These are phyloP conservation scores for Channa striata DNA, from an alignment of 2,797 vertebrate species.

Conservation along the genomic window DNA sequence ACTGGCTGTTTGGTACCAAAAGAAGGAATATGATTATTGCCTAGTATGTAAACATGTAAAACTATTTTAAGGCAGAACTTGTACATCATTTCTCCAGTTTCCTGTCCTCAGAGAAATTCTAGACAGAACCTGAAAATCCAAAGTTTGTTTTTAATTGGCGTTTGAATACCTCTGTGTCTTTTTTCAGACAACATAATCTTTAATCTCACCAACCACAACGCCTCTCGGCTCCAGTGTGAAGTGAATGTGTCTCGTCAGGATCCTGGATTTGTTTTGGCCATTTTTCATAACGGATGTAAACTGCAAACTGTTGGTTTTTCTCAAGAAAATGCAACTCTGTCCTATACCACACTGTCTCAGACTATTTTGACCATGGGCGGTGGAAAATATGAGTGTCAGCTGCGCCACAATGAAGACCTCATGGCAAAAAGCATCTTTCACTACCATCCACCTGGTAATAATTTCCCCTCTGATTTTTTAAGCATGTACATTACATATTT, in stretches of 20 bases:
- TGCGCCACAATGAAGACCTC: constrained; percentile 42
- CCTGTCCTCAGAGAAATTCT: too few relatives aligned
- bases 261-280: constrained; percentile 42
- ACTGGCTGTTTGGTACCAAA: too few relatives aligned
- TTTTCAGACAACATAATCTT: constrained; percentile 64
- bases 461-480: constrained; percentile 4
- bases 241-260: constrained; percentile 34
- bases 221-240: constrained; percentile 53
- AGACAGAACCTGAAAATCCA: not conserved
- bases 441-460: constrained; percentile 35
- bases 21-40: too few relatives aligned
- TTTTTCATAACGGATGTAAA: constrained; percentile 12
- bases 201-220: constrained; percentile 14
- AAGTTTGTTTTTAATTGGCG: not conserved
- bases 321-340: not conserved
- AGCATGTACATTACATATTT: not conserved
- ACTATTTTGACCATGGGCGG: not conserved
- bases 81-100: too few relatives aligned
- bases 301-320: not conserved
- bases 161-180: not conserved
- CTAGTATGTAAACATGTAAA: too few relatives aligned
- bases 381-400: constrained; percentile 59
- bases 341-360: constrained; percentile 28
- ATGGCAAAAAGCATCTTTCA: constrained; percentile 34
- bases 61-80: too few relatives aligned